Percentiles rank a stretch among this genome's conserved stretches.
These are phyloP conservation scores for Heliornis fulica DNA, from an alignment of 2,113 vertebrate species.

Conservation along the genomic window DNA sequence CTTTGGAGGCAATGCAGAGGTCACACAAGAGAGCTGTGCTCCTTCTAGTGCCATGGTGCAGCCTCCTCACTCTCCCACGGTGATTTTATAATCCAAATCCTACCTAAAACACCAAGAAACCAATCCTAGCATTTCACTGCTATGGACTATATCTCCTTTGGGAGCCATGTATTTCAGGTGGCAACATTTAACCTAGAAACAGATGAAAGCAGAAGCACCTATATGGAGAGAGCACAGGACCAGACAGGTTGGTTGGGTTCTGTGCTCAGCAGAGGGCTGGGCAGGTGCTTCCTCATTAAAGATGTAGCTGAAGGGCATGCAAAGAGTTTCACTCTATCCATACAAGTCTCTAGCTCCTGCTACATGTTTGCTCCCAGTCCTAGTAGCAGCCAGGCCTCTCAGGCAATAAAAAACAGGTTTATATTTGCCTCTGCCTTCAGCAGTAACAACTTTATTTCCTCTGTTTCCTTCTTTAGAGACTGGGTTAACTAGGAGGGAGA, in stretches of 20 bases:
- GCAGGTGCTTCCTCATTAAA: background rate
- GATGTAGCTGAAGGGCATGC: background rate
- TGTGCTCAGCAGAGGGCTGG: background rate
- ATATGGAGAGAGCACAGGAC: background rate
- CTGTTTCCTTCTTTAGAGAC: background rate
- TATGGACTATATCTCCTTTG: background rate
- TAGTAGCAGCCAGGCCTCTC: background rate
- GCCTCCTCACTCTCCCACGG: background rate
- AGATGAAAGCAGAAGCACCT: background rate
- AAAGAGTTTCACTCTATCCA: background rate
- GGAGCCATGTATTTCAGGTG: background rate
- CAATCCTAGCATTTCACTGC: background rate
- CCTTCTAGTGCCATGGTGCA: background rate
- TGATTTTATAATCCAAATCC: background rate
- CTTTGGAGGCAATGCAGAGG: background rate
- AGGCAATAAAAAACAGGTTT: background rate
- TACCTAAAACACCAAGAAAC: slow-evolving; percentile 2
- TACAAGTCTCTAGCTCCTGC: background rate
- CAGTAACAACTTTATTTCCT: background rate
- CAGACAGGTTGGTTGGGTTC: background rate
- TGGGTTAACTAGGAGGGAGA: background rate
- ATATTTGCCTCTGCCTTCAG: background rate
- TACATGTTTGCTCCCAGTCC: background rate
- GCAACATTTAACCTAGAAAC: slow-evolving; percentile 26
- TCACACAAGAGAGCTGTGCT: background rate